These are phyloP conservation scores for Synergus japonicus DNA, from an alignment of 2,888 invertebrate species.

Conservation along the genomic window DNA sequence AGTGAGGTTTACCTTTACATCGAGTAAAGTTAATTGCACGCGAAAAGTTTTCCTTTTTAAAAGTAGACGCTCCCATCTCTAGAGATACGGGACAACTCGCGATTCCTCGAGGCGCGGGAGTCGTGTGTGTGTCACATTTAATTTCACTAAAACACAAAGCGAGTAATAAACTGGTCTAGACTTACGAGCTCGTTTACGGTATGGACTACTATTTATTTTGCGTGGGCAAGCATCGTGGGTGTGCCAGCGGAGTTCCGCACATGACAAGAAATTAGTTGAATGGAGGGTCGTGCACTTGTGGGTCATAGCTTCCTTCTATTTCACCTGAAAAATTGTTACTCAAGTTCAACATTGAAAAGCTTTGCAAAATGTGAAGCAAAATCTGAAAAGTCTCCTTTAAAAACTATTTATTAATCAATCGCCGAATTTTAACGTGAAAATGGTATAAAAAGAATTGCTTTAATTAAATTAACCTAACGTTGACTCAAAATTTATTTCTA, in stretches of 20 bases:
- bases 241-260: constrained; percentile 59
- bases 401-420: no score
- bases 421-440: not conserved
- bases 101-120: not conserved
- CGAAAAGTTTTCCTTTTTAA: not conserved
- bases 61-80: not conserved
- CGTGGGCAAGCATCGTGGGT: constrained; percentile 63
- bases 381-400: not conserved
- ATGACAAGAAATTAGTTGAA: constrained; percentile 53
- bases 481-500: not conserved
- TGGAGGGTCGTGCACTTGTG: constrained; percentile 51
- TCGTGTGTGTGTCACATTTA: constrained; percentile 52
- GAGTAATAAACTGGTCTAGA: constrained; percentile 63
- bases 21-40: not conserved
- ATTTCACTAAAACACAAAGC: constrained; percentile 61
- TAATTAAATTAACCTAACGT: constrained; percentile 2
- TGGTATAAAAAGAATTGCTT: not conserved
- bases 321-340: not conserved
- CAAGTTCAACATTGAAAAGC: not conserved
- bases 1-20: not conserved
- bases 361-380: not conserved
- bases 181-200: constrained; percentile 51
- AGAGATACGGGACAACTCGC: not conserved
- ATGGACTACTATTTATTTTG: constrained; percentile 55
- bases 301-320: constrained; percentile 54